Percentiles rank a stretch among this genome's conserved stretches.
Conservation (phyloP, 2,888 invertebrate genomes). For the Cataglyphis albicans region DNA sequence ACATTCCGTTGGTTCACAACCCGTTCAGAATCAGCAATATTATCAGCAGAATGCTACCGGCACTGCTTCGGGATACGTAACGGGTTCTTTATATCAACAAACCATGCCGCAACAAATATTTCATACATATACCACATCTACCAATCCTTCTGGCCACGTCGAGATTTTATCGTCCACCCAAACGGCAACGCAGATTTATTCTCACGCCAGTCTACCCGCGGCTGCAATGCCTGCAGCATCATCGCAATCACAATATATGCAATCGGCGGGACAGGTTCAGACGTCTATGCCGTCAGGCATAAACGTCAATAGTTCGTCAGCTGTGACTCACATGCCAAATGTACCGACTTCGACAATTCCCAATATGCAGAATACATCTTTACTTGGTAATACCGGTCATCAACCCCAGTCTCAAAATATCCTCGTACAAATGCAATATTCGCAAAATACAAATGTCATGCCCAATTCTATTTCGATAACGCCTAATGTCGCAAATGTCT, state of each 20-base stretch:
- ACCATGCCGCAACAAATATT: conserved; percentile 80
- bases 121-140: conserved; percentile 78
- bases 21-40: conserved; percentile 81
- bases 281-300: conserved; percentile 74
- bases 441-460: conserved; percentile 75
- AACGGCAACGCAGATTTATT: conserved; percentile 72
- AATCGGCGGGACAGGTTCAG: conserved; percentile 76
- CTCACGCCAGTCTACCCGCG: conserved; percentile 69
- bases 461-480: conserved; percentile 80
- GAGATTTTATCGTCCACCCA: conserved; percentile 79
- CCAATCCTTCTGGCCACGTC: conserved; percentile 77
- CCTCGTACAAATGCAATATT: conserved; percentile 80
- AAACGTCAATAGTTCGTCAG: conserved; percentile 76
- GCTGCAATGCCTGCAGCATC: conserved; percentile 59
- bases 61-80: conserved; percentile 71
- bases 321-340: conserved; percentile 75
- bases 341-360: conserved; percentile 71
- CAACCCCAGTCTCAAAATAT: conserved; percentile 79
- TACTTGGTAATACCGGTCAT: conserved; percentile 74
- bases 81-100: conserved; percentile 77
- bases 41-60: conserved; percentile 77
- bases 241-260: conserved; percentile 71
- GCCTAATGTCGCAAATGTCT: conserved; percentile 73
- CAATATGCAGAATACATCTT: conserved; percentile 73
- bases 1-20: conserved; percentile 77